Evolutionary conservation across 2,888 invertebrate species (phyloP).

Genomic region (Nezara viridula): DNA sequence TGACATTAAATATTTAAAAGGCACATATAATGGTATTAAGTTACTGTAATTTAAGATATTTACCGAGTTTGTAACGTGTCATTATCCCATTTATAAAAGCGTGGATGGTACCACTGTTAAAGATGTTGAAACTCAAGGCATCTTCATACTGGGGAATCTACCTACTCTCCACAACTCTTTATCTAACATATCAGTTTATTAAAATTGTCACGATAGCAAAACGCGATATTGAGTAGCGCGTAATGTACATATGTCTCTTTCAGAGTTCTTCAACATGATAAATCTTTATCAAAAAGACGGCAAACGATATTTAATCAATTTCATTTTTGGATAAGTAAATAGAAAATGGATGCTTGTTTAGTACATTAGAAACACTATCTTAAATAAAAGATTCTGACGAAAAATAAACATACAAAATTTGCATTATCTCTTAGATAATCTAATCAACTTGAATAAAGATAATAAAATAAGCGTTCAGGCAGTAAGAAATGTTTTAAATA

Average conservation of each 20-base stretch:
- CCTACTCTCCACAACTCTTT: constrained; percentile 19
- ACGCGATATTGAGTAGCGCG: constrained; percentile 15
- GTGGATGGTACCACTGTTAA: background rate
- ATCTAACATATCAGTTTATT: constrained; percentile 31
- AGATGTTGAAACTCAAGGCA: constrained; percentile 41
- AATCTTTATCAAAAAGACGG: background rate
- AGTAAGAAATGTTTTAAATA: background rate
- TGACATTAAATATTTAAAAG: background rate
- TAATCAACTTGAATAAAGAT: background rate
- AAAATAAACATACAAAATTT: background rate
- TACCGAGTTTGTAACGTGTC: constrained; percentile 52
- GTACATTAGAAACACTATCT: background rate
- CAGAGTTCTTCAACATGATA: background rate
- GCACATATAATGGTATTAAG: background rate
- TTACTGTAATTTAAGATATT: background rate
- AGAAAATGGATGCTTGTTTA: background rate
- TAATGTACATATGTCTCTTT: background rate
- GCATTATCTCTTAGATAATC: background rate
- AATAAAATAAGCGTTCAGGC: background rate
- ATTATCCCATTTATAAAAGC: constrained; percentile 52
- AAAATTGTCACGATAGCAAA: constrained; percentile 35
- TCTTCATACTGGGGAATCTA: constrained; percentile 31
- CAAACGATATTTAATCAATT: background rate
- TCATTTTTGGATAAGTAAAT: background rate
- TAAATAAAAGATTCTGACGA: background rate